phyloP scores from a whole-genome alignment of 2,113 vertebrate species.

The Sylvia atricapilla region DNA sequence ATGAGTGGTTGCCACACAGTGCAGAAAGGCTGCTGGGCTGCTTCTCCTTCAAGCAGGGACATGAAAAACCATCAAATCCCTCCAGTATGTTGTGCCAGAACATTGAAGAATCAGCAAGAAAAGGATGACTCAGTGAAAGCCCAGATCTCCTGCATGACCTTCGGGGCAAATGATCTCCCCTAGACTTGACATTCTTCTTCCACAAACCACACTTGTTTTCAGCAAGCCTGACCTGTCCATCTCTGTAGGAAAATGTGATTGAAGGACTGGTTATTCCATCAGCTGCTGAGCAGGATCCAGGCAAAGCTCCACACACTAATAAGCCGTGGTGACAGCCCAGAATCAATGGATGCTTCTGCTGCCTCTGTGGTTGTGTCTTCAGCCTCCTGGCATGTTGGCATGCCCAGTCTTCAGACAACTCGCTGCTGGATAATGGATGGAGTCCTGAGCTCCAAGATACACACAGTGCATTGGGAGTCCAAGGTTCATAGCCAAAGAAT shows the following conservation, averaged over 20 bases:
- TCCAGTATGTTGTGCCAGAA: background rate
- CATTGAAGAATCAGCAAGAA: background rate
- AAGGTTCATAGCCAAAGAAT: background rate
- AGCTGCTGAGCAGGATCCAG: background rate
- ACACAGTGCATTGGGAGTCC: background rate
- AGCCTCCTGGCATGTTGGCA: background rate
- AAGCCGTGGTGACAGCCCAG: background rate
- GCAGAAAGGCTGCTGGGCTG: background rate
- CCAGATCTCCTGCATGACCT: background rate
- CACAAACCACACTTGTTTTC: background rate
- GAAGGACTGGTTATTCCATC: background rate
- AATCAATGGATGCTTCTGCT: background rate
- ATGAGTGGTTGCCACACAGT: accelerated
- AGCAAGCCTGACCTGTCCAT: background rate
- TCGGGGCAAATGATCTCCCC: background rate
- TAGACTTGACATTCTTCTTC: background rate
- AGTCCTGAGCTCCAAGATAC: constrained; percentile 9
- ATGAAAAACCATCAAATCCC: background rate
- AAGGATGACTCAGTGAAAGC: background rate
- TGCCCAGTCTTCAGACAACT: background rate
- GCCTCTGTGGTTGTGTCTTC: background rate
- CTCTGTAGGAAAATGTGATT: background rate
- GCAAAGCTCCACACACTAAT: background rate
- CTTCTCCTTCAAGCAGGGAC: background rate
- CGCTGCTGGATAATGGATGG: background rate